Conservation (phyloP, 2,797 vertebrate genomes). For the Gallinago stenura region DNA sequence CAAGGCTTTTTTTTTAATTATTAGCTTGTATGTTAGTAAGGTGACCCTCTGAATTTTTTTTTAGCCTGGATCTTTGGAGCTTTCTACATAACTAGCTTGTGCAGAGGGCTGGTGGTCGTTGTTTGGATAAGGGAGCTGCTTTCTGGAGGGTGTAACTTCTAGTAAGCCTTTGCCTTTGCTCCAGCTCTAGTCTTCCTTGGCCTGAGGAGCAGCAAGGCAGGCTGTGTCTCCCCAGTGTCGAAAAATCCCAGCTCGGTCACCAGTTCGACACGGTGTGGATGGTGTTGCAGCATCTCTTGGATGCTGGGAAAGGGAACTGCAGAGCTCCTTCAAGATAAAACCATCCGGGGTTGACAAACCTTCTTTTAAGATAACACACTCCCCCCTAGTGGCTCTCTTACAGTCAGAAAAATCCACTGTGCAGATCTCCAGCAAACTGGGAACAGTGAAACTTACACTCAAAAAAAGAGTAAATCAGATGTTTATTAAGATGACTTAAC, state of each 20-base stretch:
- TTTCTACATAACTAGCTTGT: not conserved
- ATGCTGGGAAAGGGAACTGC: not conserved
- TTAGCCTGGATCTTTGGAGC: not conserved
- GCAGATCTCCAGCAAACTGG: not conserved
- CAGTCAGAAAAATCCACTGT: not conserved
- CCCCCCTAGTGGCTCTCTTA: constrained; percentile 54
- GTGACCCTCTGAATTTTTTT: not conserved
- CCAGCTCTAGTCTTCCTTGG: not conserved
- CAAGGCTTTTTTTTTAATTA: not conserved
- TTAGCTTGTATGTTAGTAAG: not conserved
- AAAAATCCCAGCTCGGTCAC: not conserved
- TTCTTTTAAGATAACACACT: constrained; percentile 7
- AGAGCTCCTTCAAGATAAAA: not conserved
- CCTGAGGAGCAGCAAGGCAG: not conserved
- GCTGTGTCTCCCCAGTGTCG: rapidly evolving
- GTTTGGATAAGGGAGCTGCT: not conserved
- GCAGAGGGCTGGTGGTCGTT: not conserved
- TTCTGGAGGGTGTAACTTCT: not conserved
- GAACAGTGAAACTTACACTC: not conserved
- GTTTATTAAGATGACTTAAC: not conserved
- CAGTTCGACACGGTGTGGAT: rapidly evolving
- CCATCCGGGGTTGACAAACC: not conserved
- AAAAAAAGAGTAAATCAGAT: not conserved
- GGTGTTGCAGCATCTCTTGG: not conserved
- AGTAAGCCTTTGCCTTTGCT: not conserved